phyloP scores from a whole-genome alignment of 2,113 vertebrate genomes.

The Tringa solitaria region DNA sequence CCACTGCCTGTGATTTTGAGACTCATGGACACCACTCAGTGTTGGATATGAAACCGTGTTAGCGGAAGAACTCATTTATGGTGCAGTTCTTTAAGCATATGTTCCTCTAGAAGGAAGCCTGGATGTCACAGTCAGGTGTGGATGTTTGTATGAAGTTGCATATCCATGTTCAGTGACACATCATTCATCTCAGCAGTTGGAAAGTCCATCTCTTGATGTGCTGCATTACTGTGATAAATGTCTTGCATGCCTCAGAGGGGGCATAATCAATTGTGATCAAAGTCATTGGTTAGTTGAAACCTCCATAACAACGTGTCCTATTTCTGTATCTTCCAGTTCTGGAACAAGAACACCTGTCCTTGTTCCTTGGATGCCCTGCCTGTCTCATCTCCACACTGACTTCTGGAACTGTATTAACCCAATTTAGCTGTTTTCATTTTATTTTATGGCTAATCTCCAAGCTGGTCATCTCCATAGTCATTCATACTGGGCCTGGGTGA shows the following conservation, averaged over 20 bases:
- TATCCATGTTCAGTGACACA: rapidly evolving
- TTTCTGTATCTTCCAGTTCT: background rate
- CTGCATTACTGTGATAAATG: background rate
- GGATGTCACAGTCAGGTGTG: background rate
- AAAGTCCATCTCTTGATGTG: background rate
- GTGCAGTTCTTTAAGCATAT: background rate
- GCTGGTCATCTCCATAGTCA: background rate
- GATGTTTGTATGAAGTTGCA: background rate
- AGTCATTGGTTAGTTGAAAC: background rate
- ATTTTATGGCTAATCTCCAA: background rate
- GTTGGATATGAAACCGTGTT: background rate
- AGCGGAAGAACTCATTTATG: background rate
- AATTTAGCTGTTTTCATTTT: background rate
- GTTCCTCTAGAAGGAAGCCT: background rate
- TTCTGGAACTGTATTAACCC: slow-evolving; percentile 3
- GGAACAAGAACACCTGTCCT: background rate
- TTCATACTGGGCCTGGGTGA: background rate
- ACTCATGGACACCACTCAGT: background rate
- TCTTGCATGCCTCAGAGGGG: background rate
- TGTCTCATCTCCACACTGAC: background rate
- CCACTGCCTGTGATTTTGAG: background rate
- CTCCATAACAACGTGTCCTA: background rate
- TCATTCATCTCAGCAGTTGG: background rate
- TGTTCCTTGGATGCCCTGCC: background rate
- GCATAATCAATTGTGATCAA: background rate